These are phyloP conservation scores for Papilio aristodemus DNA, from an alignment of 1,140 invertebrate species.

Conservation along the genomic window DNA sequence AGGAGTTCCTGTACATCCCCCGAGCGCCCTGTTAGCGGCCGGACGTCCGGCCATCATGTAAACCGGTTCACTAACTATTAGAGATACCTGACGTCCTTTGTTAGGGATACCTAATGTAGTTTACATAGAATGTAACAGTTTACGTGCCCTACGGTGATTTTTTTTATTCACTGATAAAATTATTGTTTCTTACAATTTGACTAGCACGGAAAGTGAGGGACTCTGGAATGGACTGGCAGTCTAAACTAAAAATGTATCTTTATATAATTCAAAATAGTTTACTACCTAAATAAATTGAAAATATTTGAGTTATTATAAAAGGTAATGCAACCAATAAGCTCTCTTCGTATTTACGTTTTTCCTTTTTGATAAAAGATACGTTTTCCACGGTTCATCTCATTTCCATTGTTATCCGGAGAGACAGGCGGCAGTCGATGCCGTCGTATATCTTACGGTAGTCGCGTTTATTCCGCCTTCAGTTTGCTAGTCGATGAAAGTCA, in stretches of 20 bases:
- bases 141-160: neutral
- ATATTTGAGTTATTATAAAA: too few species aligned
- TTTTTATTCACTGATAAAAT: neutral
- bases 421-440: neutral
- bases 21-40: neutral
- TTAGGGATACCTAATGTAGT: neutral
- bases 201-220: too few species aligned
- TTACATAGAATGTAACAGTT: neutral
- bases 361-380: neutral
- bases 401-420: neutral
- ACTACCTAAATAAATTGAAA: too few species aligned
- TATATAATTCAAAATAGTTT: too few species aligned
- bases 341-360: neutral
- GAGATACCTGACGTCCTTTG: neutral
- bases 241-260: too few species aligned
- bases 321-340: too few species aligned
- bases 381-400: neutral
- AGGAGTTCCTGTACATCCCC: constrained; percentile 1
- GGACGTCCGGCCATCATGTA: neutral
- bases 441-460: neutral
- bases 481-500: neutral
- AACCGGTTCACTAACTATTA: neutral
- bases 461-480: neutral
- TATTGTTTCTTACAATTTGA: too few species aligned
- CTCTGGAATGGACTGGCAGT: too few species aligned